Percentiles rank a stretch among this genome's conserved stretches.
Conservation (phyloP, 2,113 vertebrate species). For the Tetrao urogallus region DNA sequence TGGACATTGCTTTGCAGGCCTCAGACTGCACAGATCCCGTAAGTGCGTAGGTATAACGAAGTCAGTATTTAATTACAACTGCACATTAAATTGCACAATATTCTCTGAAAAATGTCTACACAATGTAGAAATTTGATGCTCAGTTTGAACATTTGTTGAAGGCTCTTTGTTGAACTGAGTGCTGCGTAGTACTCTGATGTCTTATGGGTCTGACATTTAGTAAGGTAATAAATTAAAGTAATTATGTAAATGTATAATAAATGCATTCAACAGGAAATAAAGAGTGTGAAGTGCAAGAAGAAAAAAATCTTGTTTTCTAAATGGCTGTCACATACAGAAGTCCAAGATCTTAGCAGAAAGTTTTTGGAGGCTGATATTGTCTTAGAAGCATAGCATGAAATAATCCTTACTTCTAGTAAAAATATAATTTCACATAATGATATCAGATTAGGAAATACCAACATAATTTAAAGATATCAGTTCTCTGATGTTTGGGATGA, state of each 20-base stretch:
- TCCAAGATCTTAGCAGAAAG: neutral
- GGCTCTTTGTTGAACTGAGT: slow-evolving; percentile 1
- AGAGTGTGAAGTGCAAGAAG: neutral
- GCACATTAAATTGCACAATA: slow-evolving; percentile 29
- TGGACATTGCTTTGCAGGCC: neutral
- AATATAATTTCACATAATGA: neutral
- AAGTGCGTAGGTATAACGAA: neutral
- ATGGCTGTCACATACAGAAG: neutral
- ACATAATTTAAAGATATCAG: neutral
- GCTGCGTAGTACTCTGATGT: neutral
- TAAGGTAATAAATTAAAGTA: slow-evolving; percentile 53
- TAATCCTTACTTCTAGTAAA: neutral
- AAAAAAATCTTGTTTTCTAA: neutral
- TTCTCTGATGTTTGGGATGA: neutral
- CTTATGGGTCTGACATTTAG: slow-evolving; percentile 34
- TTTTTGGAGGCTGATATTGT: neutral
- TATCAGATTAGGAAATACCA: neutral
- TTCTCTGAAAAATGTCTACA: slow-evolving; percentile 8
- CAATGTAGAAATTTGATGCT: neutral
- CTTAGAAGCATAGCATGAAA: neutral
- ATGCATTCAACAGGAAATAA: slow-evolving; percentile 39
- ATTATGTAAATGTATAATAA: slow-evolving; percentile 50
- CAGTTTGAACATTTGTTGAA: neutral
- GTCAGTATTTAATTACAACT: slow-evolving; percentile 39
- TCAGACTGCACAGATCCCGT: neutral